Evolutionary conservation across 2,888 invertebrate species (phyloP).

Genomic region (Creontiades dilutus): DNA sequence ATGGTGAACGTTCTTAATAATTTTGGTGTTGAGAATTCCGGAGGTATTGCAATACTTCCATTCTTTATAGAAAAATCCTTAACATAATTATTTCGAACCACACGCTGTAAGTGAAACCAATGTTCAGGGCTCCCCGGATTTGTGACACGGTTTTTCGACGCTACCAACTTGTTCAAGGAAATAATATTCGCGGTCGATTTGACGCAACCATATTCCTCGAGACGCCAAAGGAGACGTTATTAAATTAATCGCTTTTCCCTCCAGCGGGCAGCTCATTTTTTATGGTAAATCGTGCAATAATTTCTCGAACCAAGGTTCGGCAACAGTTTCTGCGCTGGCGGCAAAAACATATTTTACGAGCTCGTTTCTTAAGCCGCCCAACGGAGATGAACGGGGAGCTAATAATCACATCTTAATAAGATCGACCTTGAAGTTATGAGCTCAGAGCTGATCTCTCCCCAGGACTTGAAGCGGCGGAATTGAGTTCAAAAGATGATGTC

Average conservation of each 20-base stretch:
- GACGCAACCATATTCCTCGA: no score
- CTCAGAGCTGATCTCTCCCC: neutral
- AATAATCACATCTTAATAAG: constrained; percentile 23
- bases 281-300: constrained; percentile 7
- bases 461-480: neutral
- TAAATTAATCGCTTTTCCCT: neutral
- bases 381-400: neutral
- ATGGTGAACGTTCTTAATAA: no score
- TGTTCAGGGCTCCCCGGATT: no score
- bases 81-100: no score
- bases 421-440: constrained; percentile 12
- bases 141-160: no score
- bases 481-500: constrained; percentile 14
- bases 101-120: no score
- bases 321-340: neutral
- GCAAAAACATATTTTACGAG: constrained; percentile 26
- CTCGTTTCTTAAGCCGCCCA: constrained; percentile 22
- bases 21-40: no score
- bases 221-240: neutral
- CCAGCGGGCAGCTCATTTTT: neutral
- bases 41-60: no score
- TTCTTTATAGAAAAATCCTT: no score
- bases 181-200: no score
- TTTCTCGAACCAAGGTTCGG: neutral
- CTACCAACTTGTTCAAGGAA: no score